Evolutionary conservation across 35 echinoderm and acorn worm genomes (phyloP).

Genomic region (Amphiura filiformis): DNA sequence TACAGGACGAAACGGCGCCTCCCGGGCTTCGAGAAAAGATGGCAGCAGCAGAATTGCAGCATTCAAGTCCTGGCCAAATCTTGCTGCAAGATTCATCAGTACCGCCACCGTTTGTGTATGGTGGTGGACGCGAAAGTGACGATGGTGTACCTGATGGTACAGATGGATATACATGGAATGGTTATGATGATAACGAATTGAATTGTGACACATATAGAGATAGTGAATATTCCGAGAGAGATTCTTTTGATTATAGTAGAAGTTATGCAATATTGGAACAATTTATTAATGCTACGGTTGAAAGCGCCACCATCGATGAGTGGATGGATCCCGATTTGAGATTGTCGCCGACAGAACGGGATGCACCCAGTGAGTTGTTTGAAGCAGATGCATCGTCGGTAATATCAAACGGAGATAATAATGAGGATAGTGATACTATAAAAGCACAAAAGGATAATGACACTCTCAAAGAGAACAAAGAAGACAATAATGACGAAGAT

Average conservation of each 20-base stretch:
- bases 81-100: constrained; percentile 84
- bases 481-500: not conserved
- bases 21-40: not conserved
- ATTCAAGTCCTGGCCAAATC: constrained; percentile 48
- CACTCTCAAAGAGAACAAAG: not conserved
- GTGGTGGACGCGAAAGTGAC: constrained; percentile 39
- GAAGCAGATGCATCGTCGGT: not conserved
- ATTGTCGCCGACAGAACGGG: not conserved
- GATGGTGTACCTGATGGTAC: not conserved
- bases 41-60: constrained; percentile 19
- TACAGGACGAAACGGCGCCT: constrained; percentile 26
- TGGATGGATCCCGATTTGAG: constrained; percentile 51
- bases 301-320: constrained; percentile 68
- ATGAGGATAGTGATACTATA: not conserved
- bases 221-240: constrained; percentile 28
- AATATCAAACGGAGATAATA: not conserved
- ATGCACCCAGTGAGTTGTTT: not conserved
- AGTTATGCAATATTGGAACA: constrained; percentile 61
- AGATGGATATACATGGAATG: not conserved
- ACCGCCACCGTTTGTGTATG: constrained; percentile 80
- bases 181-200: not conserved
- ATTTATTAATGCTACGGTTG: constrained; percentile 78
- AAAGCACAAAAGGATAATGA: not conserved
- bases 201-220: constrained; percentile 3
- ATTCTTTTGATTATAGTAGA: constrained; percentile 35